Evolutionary conservation across 2,113 vertebrate species (phyloP), one percentile per base, ranked within the genome.

Genomic region (Oryzias woworae): DNA sequence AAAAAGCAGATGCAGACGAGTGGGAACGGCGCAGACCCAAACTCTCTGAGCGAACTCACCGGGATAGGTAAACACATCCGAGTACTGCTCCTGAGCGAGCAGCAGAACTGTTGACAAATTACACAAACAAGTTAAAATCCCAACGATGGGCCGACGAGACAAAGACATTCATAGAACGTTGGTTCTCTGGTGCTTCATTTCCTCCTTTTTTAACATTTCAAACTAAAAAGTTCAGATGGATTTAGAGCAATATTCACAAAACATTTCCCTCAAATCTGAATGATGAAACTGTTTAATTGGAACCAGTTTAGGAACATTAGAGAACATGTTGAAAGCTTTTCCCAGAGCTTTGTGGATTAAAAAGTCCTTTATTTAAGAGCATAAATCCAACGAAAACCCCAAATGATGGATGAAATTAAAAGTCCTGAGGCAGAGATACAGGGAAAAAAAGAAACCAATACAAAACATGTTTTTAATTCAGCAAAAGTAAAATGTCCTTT

Each of bases 81-180:
- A 81, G 71, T 80, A 85, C 64, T 77, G 83, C 46, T 22, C 28
- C 80, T 90, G 89, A 67, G 86, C 87, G 24, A 90, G 77, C 76
- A 91, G 83, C 75, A 88, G 44, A 63, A 81, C 74, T 89, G 78
- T 64, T 55, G 65, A 79, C 49, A 73, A 71, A 4, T 58, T 2
- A 73, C 62, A 56, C 69, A 54, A 60, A 78, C 10, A 13, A 10
- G 36, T 12, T 16, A 58, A 20, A 69, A 26, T 17, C 43, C 46
- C 53, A 77, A 69, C 31, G 18, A 65, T 1, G 14, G 7, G 10
- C 7, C 13, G 18, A 58, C 18, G 43, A 66, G 49, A 55, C 31
- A 47, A 52, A 12, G 14, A 26, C 43, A 58, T 6, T 5, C 5
- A 8, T 12, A 36, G 36, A 36, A 36, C 36, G 10, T 13, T 3